Evolutionary conservation across 2,888 invertebrate genomes (phyloP).

Genomic region (Drosophila yooni): DNA sequence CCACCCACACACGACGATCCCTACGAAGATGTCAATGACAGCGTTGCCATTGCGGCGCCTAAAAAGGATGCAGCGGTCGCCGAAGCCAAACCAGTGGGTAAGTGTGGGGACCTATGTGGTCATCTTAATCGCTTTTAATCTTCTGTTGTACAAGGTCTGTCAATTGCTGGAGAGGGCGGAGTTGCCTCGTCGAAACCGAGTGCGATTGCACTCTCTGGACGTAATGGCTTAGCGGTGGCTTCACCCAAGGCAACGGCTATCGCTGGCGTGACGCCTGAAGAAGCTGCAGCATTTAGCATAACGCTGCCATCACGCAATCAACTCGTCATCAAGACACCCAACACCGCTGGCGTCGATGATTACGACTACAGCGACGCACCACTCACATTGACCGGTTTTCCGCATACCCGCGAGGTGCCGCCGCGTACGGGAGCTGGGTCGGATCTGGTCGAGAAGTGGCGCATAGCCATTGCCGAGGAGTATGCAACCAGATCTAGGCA

Average conservation of each 20-base stretch:
- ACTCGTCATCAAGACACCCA: constrained; percentile 77
- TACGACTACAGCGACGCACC: constrained; percentile 69
- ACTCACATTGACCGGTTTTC: constrained; percentile 53
- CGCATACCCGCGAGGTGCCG: constrained; percentile 58
- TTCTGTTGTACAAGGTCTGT: constrained; percentile 86
- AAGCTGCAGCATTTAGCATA: constrained; percentile 83
- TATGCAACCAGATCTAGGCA: constrained; percentile 56
- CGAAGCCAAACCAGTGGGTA: constrained; percentile 91
- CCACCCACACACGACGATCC: constrained; percentile 81
- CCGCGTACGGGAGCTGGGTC: constrained; percentile 47
- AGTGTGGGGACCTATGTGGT: constrained; percentile 54
- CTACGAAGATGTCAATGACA: constrained; percentile 83
- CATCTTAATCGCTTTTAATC: neutral
- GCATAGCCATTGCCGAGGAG: constrained; percentile 77
- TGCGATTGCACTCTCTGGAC: constrained; percentile 90
- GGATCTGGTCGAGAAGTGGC: constrained; percentile 75
- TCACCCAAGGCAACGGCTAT: constrained; percentile 91
- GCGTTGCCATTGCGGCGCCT: constrained; percentile 86
- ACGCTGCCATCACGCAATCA: constrained; percentile 81
- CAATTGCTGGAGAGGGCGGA: constrained; percentile 88
- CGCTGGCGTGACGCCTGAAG: constrained; percentile 87
- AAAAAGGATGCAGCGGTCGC: constrained; percentile 88
- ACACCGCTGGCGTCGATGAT: constrained; percentile 65
- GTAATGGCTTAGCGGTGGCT: constrained; percentile 89
- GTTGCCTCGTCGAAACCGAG: constrained; percentile 90